Conservation (phyloP, 2,888 invertebrate genomes). For the Amphipyra berbera region DNA sequence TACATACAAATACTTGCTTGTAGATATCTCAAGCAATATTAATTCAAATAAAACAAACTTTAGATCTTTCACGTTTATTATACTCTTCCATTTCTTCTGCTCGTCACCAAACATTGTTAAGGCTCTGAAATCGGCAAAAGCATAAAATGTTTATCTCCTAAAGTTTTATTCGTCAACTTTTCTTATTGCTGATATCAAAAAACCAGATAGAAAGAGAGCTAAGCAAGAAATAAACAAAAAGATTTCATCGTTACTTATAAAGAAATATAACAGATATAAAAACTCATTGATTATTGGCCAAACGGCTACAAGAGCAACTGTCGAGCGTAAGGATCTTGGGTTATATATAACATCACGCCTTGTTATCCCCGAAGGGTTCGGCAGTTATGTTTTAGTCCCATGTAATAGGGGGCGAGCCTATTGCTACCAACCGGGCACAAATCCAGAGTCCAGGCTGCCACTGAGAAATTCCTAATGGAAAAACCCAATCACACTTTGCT, state of each 20-base stretch:
- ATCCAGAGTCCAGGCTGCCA: too few species aligned
- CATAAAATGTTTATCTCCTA: conserved; percentile 53
- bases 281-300: too few species aligned
- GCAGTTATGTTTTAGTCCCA: too few species aligned
- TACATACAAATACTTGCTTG: too few species aligned
- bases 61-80: conserved; percentile 39
- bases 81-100: conserved; percentile 23
- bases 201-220: conserved; percentile 34
- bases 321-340: too few species aligned
- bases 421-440: too few species aligned
- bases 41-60: conserved; percentile 44
- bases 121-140: conserved; percentile 36
- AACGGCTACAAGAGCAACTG: too few species aligned
- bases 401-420: too few species aligned
- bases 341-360: too few species aligned
- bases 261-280: background rate
- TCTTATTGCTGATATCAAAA: conserved; percentile 48
- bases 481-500: too few species aligned
- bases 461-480: too few species aligned
- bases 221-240: conserved; percentile 39
- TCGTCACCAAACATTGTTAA: conserved; percentile 46
- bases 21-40: conserved; percentile 10
- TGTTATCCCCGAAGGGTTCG: too few species aligned
- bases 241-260: background rate
- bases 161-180: conserved; percentile 48